Conservation (phyloP, 2,113 vertebrate genomes). For the Eonycteris spelaea region DNA sequence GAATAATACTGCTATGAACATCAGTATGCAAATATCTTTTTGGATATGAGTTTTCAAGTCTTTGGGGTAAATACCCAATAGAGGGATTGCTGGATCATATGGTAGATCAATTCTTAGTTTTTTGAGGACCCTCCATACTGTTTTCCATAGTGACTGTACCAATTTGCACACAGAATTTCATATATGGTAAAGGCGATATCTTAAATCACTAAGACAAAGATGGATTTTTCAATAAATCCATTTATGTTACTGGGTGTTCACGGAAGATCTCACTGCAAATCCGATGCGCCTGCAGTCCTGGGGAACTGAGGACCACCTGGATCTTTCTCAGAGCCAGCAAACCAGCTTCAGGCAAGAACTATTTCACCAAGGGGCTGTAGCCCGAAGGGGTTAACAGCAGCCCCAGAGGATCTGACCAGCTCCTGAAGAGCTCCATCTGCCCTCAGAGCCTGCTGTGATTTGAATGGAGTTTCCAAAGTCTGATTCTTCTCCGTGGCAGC, state of each 20-base stretch:
- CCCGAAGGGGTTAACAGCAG: neutral
- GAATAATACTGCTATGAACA: no score
- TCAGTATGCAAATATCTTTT: no score
- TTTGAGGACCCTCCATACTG: no score
- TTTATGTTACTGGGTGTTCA: neutral
- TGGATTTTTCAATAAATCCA: neutral
- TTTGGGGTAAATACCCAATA: no score
- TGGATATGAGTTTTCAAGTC: no score
- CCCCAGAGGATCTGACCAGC: neutral
- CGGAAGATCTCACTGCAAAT: no score
- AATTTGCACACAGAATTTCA: neutral
- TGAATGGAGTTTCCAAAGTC: neutral
- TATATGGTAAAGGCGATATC: neutral
- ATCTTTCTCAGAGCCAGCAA: neutral
- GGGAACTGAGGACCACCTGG: neutral
- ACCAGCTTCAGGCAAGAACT: neutral
- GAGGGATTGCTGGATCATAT: no score
- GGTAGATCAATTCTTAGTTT: no score
- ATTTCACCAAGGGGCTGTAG: neutral
- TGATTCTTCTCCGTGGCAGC: neutral
- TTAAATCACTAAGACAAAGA: neutral
- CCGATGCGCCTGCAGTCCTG: neutral
- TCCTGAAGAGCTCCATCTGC: neutral
- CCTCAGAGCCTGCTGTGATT: neutral
- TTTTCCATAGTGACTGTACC: no score